Conservation (phyloP, 2,797 vertebrate genomes). For the Pseudotriccus pelzelni region DNA sequence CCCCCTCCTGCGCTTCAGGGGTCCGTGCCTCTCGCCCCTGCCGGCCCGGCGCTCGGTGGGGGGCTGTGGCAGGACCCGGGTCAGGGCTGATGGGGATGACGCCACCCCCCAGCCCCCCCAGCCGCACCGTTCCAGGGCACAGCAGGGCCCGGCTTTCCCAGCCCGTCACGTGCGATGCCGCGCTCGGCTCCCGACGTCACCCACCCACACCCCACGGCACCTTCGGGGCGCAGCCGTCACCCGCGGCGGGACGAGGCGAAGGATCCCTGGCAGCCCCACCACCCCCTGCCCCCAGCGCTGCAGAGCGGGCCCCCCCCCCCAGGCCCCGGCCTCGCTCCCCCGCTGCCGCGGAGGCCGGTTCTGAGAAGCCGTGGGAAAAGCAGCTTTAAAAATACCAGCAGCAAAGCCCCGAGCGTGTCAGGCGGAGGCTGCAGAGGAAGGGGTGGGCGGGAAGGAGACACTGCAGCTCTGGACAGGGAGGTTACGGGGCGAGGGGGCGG, state of each 20-base stretch:
- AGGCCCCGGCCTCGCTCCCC: background rate
- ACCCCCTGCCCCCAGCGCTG: rapidly evolving
- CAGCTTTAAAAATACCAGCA: slow-evolving; percentile 59
- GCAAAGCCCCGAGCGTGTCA: slow-evolving; percentile 44
- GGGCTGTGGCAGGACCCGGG: background rate
- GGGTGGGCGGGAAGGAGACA: slow-evolving; percentile 51
- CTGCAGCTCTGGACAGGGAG: slow-evolving; percentile 55
- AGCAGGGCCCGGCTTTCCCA: background rate
- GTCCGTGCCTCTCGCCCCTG: background rate
- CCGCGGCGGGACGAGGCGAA: rapidly evolving
- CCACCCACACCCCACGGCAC: background rate
- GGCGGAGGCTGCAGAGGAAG: slow-evolving; percentile 59
- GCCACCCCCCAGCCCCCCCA: background rate
- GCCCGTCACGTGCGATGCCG: background rate
- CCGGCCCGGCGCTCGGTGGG: too few species aligned
- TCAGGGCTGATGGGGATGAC: background rate
- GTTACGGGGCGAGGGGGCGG: background rate
- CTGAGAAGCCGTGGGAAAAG: slow-evolving; percentile 64
- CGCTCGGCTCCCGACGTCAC: background rate
- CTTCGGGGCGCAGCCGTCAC: background rate
- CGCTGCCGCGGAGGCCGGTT: background rate
- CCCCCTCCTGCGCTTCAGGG: background rate
- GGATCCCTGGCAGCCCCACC: rapidly evolving
- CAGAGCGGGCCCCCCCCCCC: background rate
- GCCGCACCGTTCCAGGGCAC: background rate